Evolutionary conservation across 2,888 invertebrate species (phyloP), one percentile per base, ranked within the genome.

Genomic region (Mactromeris polynyma): DNA sequence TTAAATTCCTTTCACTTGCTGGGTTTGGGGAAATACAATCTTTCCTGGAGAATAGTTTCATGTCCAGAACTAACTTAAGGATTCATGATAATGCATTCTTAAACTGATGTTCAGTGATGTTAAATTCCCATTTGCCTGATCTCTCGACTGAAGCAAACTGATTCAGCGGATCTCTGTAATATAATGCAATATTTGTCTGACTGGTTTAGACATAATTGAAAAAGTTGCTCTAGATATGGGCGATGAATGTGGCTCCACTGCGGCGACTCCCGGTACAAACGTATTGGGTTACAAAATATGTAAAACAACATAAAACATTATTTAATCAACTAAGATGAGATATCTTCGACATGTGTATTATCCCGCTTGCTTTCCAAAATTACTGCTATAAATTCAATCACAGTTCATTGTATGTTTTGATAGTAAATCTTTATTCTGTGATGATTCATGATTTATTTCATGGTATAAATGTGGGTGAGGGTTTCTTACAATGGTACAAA

Each of bases 31-130:
- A 64, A 64, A 64, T 46, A 46, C 14, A 17, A 46, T 64, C 58
- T 2, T 64, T 58, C n/a, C 58, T 58, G 6, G 21, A 6, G 58
- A 58, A 58, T 58, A 7, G 26, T 58, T 58, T 58, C 26, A 58
- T 58, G 58, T 26, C n/a, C 58, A 64, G 26, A 64, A 64, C 58
- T 6, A 64, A 26, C 58, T 64, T 64, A 9, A 26, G 58, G 58
- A 64, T 64, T 64, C 58, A 64, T 64, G 58, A 64, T 64, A 26
- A 64, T 64, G n/a, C 26, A 64, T 64, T 64, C 58, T 64, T 64
- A 64, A 64, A 64, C 58, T 64, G 58, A 64, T 64, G n/a, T 64
- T 64, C 26, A 26, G n/a, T 64, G 58, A 64, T 26, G n/a, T 21
- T 64, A 26, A 64, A 46, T 64, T 64, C 58, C 58, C 26, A 26